Base-by-base conservation (phyloP, 2,797 vertebrate species). In the Spondyliosoma cantharus region DNA sequence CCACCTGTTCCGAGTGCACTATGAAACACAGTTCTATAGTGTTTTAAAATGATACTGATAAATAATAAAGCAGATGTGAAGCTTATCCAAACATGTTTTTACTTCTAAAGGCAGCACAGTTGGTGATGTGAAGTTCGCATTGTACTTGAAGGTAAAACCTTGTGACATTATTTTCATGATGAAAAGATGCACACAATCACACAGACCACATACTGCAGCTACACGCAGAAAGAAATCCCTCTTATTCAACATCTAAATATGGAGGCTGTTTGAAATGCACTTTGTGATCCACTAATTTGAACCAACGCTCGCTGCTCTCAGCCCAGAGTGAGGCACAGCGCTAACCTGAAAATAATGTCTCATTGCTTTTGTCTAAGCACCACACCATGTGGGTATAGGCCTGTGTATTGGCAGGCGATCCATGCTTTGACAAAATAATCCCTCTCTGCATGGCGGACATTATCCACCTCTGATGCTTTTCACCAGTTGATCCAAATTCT, bases 371-470 rank as follows among this genome's bases (percentile, higher is more conserved):
- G 88, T 91, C 80, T 90, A 24, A 87, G 72, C 71, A 52, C 56
- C 20, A 29, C 79, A 82, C 80, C 80, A 80, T 87, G 89, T 86
- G 86, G 81, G 65, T 74, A 81, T 22, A 59, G 74, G 86, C 76
- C 78, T 81, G 85, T 68, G 70, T 86, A 86, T 85, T 92, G 92
- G 90, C 90, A 91, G 75, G 73, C 80, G 29, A 85, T 86, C 86
- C 87, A 56, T 76, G 90, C 91, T 89, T 89, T 86, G 87, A 91
- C 91, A 89, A 83, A 85, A 90, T 92, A 93, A 93, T 93, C 92
- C 82, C 79, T 87, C 81, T 81, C 85, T 86, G 84, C 82, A 73
- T 67, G 78, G 83, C 42, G 37, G 86, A 89, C 86, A 87, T 89
- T 86, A 85, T 88, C 88, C 87, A 89, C 82, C 85, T 90, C 85